A percentile compares a stretch with the other conserved stretches of the same genome.
These are phyloP conservation scores for Pachypsylla venusta DNA, from an alignment of 1,140 invertebrate genomes.

Conservation along the genomic window DNA sequence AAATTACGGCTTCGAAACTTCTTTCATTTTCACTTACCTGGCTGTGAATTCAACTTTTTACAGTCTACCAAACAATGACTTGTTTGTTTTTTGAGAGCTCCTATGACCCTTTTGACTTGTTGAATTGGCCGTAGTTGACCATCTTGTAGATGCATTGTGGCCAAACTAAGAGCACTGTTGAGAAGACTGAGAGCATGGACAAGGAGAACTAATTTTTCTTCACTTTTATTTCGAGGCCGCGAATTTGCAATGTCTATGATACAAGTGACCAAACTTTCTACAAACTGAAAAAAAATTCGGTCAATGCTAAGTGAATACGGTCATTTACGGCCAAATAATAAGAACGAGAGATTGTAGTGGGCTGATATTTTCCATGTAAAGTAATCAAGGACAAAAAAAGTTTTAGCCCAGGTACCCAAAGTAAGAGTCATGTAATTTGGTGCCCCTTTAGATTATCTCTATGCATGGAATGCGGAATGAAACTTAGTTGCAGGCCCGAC, in stretches of 20 bases:
- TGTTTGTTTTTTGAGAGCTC: slow-evolving; percentile 13
- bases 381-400: too few species aligned
- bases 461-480: too few species aligned
- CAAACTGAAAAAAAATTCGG: slow-evolving; percentile 39
- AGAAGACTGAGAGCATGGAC: slow-evolving; percentile 80
- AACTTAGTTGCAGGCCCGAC: too few species aligned
- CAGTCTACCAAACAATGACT: slow-evolving; percentile 66
- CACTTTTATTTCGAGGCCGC: slow-evolving; percentile 38
- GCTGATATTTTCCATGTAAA: too few species aligned
- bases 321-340: too few species aligned
- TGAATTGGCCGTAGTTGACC: slow-evolving; percentile 75
- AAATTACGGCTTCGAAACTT: too few species aligned
- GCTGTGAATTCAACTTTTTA: slow-evolving; percentile 62
- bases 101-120: slow-evolving; percentile 70
- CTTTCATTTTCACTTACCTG: not conserved
- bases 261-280: slow-evolving; percentile 76
- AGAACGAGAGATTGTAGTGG: too few species aligned
- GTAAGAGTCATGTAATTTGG: too few species aligned
- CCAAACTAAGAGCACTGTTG: slow-evolving; percentile 77
- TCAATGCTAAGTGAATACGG: not conserved
- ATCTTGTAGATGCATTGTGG: slow-evolving; percentile 69
- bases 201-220: slow-evolving; percentile 84
- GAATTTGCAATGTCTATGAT: slow-evolving; percentile 71
- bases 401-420: too few species aligned
- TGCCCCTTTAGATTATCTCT: too few species aligned